Evolutionary conservation across 1,140 invertebrate species (phyloP).

Genomic region (Aphelinus certus): DNA sequence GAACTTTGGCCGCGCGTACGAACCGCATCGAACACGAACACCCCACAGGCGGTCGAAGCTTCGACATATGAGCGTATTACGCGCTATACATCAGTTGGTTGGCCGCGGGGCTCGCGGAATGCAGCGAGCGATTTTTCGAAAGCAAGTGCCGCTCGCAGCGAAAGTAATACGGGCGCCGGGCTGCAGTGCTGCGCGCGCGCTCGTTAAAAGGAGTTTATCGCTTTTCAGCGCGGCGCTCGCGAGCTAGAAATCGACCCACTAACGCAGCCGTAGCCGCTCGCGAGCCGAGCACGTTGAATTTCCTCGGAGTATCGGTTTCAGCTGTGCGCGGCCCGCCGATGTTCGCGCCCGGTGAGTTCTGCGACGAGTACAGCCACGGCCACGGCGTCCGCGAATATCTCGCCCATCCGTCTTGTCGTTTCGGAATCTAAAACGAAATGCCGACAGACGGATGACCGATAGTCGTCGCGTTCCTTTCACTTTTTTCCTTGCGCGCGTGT

Average conservation of each 20-base stretch:
- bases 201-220: slow-evolving; percentile 4
- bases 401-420: too few relatives aligned
- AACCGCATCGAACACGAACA: neutral
- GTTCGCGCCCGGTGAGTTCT: neutral
- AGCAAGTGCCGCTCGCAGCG: slow-evolving; percentile 7
- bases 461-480: too few relatives aligned
- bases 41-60: neutral
- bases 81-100: too few relatives aligned
- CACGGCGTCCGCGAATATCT: neutral
- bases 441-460: too few relatives aligned
- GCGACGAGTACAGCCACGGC: too few relatives aligned
- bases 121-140: slow-evolving; percentile 6
- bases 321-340: neutral
- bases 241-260: slow-evolving; percentile 36
- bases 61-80: too few relatives aligned
- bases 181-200: neutral
- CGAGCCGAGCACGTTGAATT: neutral
- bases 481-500: too few relatives aligned
- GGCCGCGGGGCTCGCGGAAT: neutral
- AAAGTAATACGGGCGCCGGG: neutral
- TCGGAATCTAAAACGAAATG: too few relatives aligned
- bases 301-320: neutral
- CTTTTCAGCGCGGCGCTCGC: neutral
- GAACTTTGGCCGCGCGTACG: too few relatives aligned
- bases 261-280: neutral